Evolutionary conservation across 2,888 invertebrate species (phyloP).

Genomic region (Tridacna gigas): DNA sequence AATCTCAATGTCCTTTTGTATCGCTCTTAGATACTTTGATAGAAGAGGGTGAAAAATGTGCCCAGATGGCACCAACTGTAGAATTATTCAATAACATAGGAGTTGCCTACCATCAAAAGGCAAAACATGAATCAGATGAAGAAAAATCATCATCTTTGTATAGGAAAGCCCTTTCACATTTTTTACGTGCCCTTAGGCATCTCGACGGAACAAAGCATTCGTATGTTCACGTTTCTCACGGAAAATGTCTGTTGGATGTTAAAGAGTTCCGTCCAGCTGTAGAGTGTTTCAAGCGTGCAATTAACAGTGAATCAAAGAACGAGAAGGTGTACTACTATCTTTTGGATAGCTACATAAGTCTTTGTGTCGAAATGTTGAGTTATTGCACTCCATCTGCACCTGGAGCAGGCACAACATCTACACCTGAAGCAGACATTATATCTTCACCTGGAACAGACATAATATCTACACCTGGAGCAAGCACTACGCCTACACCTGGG

Average conservation of each 20-base stretch:
- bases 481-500: no score
- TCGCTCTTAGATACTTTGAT: neutral
- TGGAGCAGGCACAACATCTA: no score
- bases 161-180: conserved; percentile 16
- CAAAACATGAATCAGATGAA: neutral
- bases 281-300: conserved; percentile 25
- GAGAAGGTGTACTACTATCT: neutral
- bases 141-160: neutral
- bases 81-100: conserved; percentile 7
- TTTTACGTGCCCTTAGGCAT: conserved; percentile 21
- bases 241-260: conserved; percentile 26
- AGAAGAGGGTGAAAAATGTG: neutral
- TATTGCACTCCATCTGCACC: no score
- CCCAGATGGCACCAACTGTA: neutral
- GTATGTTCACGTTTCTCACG: conserved; percentile 19
- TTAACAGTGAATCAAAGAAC: conserved; percentile 7
- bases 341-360: neutral
- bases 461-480: no score
- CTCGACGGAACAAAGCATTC: conserved; percentile 17
- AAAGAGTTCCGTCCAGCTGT: conserved; percentile 14
- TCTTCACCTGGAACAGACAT: no score
- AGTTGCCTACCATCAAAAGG: conserved; percentile 1
- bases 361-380: no score
- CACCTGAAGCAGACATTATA: no score
- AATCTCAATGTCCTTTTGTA: neutral